Evolutionary conservation across 2,113 vertebrate species (phyloP), one percentile per base, ranked within the genome.

Genomic region (Salminus brasiliensis): DNA sequence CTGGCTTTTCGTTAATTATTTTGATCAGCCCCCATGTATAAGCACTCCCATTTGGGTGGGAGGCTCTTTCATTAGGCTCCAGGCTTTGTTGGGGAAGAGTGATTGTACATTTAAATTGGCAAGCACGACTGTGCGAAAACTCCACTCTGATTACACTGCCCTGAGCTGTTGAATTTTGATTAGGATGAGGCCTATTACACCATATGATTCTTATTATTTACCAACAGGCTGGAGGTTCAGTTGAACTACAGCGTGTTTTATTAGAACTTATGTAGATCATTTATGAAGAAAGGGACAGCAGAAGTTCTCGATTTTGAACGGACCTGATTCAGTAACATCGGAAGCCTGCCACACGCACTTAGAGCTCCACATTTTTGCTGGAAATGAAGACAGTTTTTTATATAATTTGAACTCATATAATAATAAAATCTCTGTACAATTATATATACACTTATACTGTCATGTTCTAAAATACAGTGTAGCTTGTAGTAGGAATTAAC

Each of bases 191-290:
- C 89, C 89, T 90, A 89, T 92, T 91, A 89, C 76, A 83, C 73
- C 90, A 93, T 91, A 87, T 91, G 91, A 93, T 88, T 92, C 90
- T 92, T 92, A 93, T 93, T 91, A 92, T 93, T 91, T 92, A 92
- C 90, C 90, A 91, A 93, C 89, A 90, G 89, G 87, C n/a, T 85
- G 85, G 87, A 84, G 72, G 83, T 88, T 89, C 86, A 90, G 83
- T 87, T 90, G 90, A 92, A 91, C 92, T 91, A 89, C 90, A 88
- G 90, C 88, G 87, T 89, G 87, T 90, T 90, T 89, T 86, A 91
- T 92, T 89, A 89, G 81, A 84, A 76, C 78, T 87, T 89, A 74
- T 90, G 88, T 89, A 83, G 86, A 84, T 88, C 85, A 81, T 88
- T 78, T 85, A 82, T 83, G 84, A 45, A 69, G 53, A 66, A 85